Percentiles rank a stretch among this genome's conserved stretches.
These are phyloP conservation scores for Deroplatys truncata DNA, from an alignment of 2,888 invertebrate species.

Conservation along the genomic window DNA sequence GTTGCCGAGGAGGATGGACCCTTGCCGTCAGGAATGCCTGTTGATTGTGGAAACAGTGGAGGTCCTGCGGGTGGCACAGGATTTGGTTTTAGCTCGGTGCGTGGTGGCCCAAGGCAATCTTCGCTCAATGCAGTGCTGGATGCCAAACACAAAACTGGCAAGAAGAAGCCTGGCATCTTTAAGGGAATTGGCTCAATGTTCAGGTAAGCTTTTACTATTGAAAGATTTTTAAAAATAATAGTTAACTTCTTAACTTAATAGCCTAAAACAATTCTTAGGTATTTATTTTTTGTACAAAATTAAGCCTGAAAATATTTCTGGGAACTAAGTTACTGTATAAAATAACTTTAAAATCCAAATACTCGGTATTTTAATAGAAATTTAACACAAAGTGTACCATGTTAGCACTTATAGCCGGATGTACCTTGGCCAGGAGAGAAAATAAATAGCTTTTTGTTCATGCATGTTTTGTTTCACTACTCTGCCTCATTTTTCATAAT, in stretches of 20 bases:
- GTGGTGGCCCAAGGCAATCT: constrained; percentile 72
- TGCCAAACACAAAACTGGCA: constrained; percentile 50
- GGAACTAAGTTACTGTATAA: too few relatives aligned
- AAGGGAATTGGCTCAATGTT: constrained; percentile 77
- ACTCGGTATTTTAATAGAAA: too few relatives aligned
- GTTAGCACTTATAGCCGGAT: too few relatives aligned
- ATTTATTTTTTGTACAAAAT: too few relatives aligned
- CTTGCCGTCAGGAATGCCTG: constrained; percentile 59
- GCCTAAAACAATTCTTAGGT: neutral
- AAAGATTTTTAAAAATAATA: neutral
- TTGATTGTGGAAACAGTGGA: neutral
- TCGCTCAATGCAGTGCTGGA: constrained; percentile 64
- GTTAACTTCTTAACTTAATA: neutral
- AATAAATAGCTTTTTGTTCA: too few relatives aligned
- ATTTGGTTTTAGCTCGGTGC: constrained; percentile 41
- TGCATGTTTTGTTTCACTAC: too few relatives aligned
- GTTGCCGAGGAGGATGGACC: constrained; percentile 48
- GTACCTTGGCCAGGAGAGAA: too few relatives aligned
- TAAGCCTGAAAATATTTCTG: neutral
- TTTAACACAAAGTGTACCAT: too few relatives aligned
- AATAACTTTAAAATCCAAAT: too few relatives aligned
- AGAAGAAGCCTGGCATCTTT: constrained; percentile 72
- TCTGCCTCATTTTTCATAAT: too few relatives aligned
- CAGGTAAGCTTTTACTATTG: constrained; percentile 48
- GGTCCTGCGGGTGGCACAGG: neutral